These are phyloP conservation scores for Pyrgus malvae DNA, from an alignment of 2,888 invertebrate species.

Conservation along the genomic window DNA sequence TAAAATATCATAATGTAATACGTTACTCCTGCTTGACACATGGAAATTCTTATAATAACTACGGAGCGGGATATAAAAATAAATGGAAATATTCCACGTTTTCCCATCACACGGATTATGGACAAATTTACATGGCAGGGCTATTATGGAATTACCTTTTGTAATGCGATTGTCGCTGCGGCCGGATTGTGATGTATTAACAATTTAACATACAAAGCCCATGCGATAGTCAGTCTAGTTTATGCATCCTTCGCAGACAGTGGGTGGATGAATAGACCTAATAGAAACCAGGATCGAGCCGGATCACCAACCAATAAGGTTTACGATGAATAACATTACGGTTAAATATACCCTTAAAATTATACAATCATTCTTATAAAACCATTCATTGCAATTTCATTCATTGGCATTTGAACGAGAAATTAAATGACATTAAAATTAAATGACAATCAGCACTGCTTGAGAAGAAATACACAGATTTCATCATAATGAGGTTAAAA, in stretches of 20 bases:
- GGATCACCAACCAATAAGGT: too few species aligned
- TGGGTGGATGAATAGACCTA: conserved; percentile 9
- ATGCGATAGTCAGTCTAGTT: not conserved
- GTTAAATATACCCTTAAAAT: too few species aligned
- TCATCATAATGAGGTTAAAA: too few species aligned
- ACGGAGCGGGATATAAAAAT: not conserved
- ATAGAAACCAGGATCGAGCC: not conserved
- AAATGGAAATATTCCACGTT: not conserved
- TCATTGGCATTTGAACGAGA: too few species aligned
- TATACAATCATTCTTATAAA: too few species aligned
- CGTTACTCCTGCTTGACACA: not conserved
- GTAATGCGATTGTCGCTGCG: not conserved
- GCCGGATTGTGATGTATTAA: conserved; percentile 13
- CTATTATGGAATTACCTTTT: not conserved
- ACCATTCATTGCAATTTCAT: too few species aligned
- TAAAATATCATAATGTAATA: too few species aligned
- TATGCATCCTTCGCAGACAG: conserved; percentile 13
- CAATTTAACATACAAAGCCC: conserved; percentile 16
- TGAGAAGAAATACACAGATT: too few species aligned
- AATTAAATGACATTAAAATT: too few species aligned
- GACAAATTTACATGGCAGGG: not conserved
- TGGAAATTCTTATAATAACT: not conserved
- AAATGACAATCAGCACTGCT: too few species aligned
- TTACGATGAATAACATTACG: not conserved
- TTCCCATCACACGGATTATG: not conserved